Base-by-base conservation (phyloP, 2,888 invertebrate genomes). In the Heliconius ismenius region DNA sequence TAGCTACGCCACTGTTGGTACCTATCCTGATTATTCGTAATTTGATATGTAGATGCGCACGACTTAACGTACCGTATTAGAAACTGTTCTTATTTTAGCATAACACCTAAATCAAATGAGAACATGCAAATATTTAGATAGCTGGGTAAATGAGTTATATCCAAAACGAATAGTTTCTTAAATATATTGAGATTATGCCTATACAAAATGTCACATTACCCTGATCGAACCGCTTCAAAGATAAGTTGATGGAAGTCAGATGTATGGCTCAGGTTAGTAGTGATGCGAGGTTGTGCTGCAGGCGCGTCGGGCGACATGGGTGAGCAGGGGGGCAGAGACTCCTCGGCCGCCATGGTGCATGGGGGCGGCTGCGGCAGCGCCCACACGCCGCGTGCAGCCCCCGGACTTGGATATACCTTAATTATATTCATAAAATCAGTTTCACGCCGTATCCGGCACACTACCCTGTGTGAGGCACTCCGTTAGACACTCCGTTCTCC, bases 351-450 rank as follows among this genome's bases (percentile, higher is more conserved):
- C 97, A 97, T 97, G 85, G 96, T 96, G 93, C 97, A 97, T 82
- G 96, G 96, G 89, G 96, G 96, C 93, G 96, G 96, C 94, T 95
- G 95, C 94, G 96, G 96, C 95, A 97, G 95, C 91, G 97, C 97
- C 97, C 97, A 97, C 89, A 97, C 97, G 92, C 97, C 97, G 90
- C 97, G 97, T 93, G 97, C 97, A 92, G 97, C 97, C 95, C 97
- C 97, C 94, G 97, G 97, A 92, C 97, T 97, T 81, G 97, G 97
- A 90, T 96, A 96, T 92, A 97, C 96, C 94, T 96, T 21, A 36
- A 43, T 58, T 32, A 32, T 32, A 70, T 13, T 10, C 1, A 54
- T 24, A 32, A 54, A 54, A 54, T 18, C 49, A 39, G 39, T 39
- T 39, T 39, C 10, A 39, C 39, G 39, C 39, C 11, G 11, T 39